A percentile compares a stretch with the other conserved stretches of the same genome.
These are phyloP conservation scores for Gastracanthus pulcherrimus DNA, from an alignment of 2,888 invertebrate species.

Conservation along the genomic window DNA sequence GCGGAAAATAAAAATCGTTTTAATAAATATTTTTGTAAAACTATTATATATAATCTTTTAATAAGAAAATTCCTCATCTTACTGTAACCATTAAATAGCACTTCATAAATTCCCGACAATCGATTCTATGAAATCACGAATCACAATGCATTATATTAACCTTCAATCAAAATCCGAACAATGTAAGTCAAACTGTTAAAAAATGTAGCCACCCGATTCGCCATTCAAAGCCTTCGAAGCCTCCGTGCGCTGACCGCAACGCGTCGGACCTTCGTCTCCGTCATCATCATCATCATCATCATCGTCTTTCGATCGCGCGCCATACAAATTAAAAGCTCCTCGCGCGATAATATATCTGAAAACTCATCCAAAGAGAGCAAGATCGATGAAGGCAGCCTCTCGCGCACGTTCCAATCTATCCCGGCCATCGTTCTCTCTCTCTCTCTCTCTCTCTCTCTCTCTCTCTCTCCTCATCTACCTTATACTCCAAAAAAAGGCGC, in stretches of 20 bases:
- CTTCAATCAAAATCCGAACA: background rate
- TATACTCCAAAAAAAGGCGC: background rate
- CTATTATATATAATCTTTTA: too few species aligned
- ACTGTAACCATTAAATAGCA: too few species aligned
- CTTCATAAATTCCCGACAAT: background rate
- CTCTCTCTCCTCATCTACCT: too few species aligned
- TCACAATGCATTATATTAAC: background rate
- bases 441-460: too few species aligned
- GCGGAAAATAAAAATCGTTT: too few species aligned
- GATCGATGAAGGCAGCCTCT: conserved; percentile 9
- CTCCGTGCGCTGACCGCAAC: background rate
- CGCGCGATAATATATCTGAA: conserved; percentile 33
- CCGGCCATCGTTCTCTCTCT: conserved; percentile 5
- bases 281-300: background rate
- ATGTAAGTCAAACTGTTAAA: background rate
- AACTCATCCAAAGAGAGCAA: conserved; percentile 44
- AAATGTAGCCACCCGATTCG: background rate
- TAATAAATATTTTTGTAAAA: too few species aligned
- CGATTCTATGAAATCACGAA: background rate
- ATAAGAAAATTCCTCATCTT: too few species aligned
- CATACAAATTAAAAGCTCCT: conserved; percentile 10
- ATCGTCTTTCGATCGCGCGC: background rate
- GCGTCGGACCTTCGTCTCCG: background rate
- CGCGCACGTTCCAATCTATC: conserved; percentile 24
- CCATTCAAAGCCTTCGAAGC: background rate